Conservation (phyloP, 2,888 invertebrate genomes). For the Ormyrus nitidulus region DNA sequence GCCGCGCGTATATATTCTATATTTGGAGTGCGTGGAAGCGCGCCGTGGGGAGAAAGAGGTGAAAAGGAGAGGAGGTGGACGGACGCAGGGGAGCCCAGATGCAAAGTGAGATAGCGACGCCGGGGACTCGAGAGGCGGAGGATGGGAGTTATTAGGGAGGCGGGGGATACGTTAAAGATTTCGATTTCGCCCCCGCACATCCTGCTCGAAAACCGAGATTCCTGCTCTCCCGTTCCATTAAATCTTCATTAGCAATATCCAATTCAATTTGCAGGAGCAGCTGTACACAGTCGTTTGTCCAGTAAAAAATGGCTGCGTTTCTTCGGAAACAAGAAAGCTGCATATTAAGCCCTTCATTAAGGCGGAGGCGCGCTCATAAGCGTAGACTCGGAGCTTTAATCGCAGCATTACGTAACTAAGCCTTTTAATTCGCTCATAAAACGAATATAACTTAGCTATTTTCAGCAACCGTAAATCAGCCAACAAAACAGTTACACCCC, state of each 20-base stretch:
- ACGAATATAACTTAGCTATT: background rate
- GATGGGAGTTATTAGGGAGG: background rate
- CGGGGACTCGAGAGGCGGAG: conserved; percentile 7
- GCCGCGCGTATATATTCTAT: too few relatives aligned
- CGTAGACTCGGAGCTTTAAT: too few relatives aligned
- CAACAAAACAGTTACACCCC: conserved; percentile 2
- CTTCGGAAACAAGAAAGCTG: too few relatives aligned
- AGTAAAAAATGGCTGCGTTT: background rate
- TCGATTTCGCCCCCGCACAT: background rate
- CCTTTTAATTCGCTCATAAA: too few relatives aligned
- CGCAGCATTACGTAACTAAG: too few relatives aligned
- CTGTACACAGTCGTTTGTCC: too few relatives aligned
- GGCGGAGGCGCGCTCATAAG: too few relatives aligned
- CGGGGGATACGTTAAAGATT: background rate
- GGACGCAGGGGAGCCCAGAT: conserved; percentile 3
- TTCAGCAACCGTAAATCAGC: conserved; percentile 8
- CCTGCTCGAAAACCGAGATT: too few relatives aligned
- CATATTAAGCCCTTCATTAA: too few relatives aligned
- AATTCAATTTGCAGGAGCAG: too few relatives aligned
- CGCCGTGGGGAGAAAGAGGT: conserved; percentile 5
- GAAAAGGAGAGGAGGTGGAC: background rate
- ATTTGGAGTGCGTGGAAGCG: background rate
- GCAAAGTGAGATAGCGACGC: background rate
- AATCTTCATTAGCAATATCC: too few relatives aligned
- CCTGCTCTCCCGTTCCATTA: too few relatives aligned